Base-by-base conservation (phyloP, 2,113 vertebrate species). In the Sorex fumeus region DNA sequence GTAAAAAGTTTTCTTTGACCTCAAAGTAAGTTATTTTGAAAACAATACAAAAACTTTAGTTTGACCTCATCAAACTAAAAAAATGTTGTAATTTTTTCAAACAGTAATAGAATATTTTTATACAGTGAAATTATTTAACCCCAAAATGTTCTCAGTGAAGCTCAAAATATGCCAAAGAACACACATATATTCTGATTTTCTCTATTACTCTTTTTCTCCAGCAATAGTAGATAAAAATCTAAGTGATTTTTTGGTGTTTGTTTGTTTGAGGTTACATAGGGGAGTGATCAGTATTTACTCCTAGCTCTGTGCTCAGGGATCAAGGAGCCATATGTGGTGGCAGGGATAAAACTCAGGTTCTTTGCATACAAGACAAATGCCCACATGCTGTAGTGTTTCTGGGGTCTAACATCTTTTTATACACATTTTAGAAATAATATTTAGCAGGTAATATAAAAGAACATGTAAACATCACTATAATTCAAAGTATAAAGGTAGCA, bases 91-190 rank as follows among this genome's bases (percentile, higher is more conserved):
- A 0, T 34, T 40, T 72, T 12, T 76, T 50, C 50, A 69, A 70
- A 50, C 72, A 75, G 8, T 19, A 57, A 40, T 25, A 60, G 3
- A 88, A 80, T 77, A 9, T n/a, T 75, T 84, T 75, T 74, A 87
- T 34, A 66, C 60, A 66, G 23, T 30, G 2, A 34, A 64, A 34
- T 69, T 69, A 40, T 19, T 88, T 80, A 75, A 75, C 15, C 10
- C 78, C 28, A 91, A 76, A 62, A 86, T 34, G 7, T 79, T 83
- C 76, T 64, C 32, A 23, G 32, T 36, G 8, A n/a, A 93, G 80
- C 19, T 89, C 62, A 91, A 72, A 89, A 28, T 69, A 7, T 78
- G 4, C 11, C 25, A 45, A 84, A 30, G 23, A 32, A 62, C 25
- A 69, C 4, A n/a, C 50, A 64, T 1, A 8, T n/a, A 50, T 7